A percentile compares a stretch with the other conserved stretches of the same genome.
Conservation (phyloP, 2,888 invertebrate genomes). For the Dendrolimus houi region DNA sequence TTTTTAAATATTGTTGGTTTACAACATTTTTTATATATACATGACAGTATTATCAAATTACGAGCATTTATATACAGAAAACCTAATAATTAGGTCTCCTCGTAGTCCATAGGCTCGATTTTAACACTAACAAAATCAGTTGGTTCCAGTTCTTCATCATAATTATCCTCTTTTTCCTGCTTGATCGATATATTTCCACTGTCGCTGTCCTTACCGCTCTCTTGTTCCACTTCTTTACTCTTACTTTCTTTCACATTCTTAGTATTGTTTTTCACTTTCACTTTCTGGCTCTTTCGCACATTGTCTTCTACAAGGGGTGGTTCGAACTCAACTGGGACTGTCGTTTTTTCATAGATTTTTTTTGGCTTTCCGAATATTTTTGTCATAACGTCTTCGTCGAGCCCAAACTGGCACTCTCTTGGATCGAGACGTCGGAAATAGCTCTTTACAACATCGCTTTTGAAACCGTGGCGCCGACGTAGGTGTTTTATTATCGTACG, state of each 20-base stretch:
- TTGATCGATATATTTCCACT: background rate
- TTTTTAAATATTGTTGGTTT: too few relatives aligned
- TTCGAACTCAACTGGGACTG: constrained; percentile 14
- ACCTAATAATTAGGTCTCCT: background rate
- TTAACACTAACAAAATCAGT: constrained; percentile 66
- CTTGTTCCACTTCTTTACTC: background rate
- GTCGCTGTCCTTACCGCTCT: background rate
- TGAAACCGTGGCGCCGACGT: constrained; percentile 54
- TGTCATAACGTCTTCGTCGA: constrained; percentile 52
- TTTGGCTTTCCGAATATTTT: constrained; percentile 57
- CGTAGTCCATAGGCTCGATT: constrained; percentile 51
- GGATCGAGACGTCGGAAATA: constrained; percentile 53
- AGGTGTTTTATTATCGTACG: constrained; percentile 64
- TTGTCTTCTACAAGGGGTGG: background rate
- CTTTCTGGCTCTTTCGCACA: background rate
- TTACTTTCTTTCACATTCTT: constrained; percentile 7
- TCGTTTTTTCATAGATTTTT: constrained; percentile 25
- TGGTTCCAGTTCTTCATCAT: constrained; percentile 46
- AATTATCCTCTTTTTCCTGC: constrained; percentile 12
- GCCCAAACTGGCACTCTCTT: constrained; percentile 47
- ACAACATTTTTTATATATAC: too few relatives aligned
- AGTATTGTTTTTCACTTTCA: constrained; percentile 16
- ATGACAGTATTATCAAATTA: too few relatives aligned
- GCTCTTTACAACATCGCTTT: constrained; percentile 30
- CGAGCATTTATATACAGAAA: too few relatives aligned